phyloP scores from a whole-genome alignment of 2,113 vertebrate species.

The Myiozetetes cayanensis region DNA sequence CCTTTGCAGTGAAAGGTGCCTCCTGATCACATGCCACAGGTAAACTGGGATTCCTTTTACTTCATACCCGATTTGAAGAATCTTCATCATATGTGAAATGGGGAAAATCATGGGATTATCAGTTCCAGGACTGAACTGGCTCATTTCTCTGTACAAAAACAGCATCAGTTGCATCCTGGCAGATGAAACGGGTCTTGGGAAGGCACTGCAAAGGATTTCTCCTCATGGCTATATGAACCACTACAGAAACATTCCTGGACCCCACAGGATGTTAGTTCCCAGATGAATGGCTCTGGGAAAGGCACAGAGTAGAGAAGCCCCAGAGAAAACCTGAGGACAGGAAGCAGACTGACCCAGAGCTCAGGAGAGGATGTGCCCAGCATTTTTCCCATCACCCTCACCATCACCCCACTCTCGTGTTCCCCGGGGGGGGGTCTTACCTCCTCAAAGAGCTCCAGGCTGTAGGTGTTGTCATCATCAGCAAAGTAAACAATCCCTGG shows the following conservation, averaged over 20 bases:
- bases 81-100: too few species aligned
- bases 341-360: not conserved
- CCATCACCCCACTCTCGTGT: not conserved
- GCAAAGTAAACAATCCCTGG: constrained; percentile 95
- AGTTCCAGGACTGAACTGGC: too few species aligned
- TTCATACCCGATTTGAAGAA: not conserved
- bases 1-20: not conserved
- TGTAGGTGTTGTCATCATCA: constrained; percentile 97
- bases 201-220: too few species aligned
- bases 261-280: too few species aligned
- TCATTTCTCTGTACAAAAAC: too few species aligned
- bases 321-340: not conserved
- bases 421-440: constrained; percentile 62
- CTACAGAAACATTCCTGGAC: too few species aligned
- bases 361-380: not conserved
- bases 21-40: not conserved
- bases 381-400: not conserved
- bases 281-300: not conserved
- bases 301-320: not conserved
- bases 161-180: too few species aligned
- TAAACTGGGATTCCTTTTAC: not conserved
- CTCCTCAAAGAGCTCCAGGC: constrained; percentile 94
- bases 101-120: too few species aligned
- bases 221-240: too few species aligned
- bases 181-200: too few species aligned